Evolutionary conservation across 2,797 vertebrate genomes (phyloP), one percentile per base, ranked within the genome.

Genomic region (Acanthopagrus latus): DNA sequence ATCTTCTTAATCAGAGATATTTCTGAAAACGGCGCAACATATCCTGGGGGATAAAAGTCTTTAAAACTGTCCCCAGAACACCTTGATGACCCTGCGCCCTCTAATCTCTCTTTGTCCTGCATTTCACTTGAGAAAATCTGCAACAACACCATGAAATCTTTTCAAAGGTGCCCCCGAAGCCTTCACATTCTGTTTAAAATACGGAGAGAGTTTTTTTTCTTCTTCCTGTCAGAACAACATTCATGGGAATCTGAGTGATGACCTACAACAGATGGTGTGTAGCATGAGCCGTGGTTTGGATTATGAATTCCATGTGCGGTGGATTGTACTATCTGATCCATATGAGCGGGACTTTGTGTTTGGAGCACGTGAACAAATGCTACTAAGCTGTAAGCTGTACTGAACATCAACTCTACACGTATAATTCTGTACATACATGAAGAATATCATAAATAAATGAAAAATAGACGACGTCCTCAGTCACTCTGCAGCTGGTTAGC

Each of bases 241-340:
- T 54, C 13, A 23, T 7, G 18, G 21, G 70, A 76, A 65, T 78
- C 56, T 55, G 51, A 72, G 51, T 10, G 2, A 6, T 41, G 41
- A 64, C 46, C 68, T 51, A 18, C 33, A 76, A 73, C 90, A 93
- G 90, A 91, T 88, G 89, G 84, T 71, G 71, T 74, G 71, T 79
- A 82, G 57, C 54, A 84, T 90, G 59, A 84, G 75, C 62, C 74
- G 73, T 63, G 65, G 33, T 64, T 41, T 52, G 80, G 87, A 90
- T 90, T 89, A 92, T 68, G 58, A 63, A 62, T 25, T 74, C 48
- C 78, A 84, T 25, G 54, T 85, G 80, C 68, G 7, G 52, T 78
- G 50, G 68, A 84, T 60, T 81, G 64, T 63, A 21, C 59, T 12
- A 12, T 64, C 56, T 14, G 16, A 78, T 84, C 78, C 80, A 85